Evolutionary conservation across 2,113 vertebrate species (phyloP), one percentile per base, ranked within the genome.

Genomic region (Todiramphus chloris): DNA sequence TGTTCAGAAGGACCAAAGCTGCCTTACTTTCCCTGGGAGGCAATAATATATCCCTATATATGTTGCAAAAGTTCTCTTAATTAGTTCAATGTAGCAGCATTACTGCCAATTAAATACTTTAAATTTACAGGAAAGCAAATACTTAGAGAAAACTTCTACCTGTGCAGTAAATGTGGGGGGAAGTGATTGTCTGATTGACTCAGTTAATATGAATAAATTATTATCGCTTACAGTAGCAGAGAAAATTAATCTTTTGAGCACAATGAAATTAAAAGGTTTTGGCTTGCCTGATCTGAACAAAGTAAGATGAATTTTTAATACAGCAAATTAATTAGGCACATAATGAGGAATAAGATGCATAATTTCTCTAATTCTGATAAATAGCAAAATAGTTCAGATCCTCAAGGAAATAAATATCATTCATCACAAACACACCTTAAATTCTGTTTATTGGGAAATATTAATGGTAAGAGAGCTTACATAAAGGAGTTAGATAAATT

Each of bases 231-330:
- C 25, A 85, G 59, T 90, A 85, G n/a, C 79, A 91, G 72, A 95
- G 88, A 96, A 69, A 97, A 97, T 96, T 98, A 96, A 96, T 97
- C 97, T 97, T 98, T 94, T 91, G 79, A 88, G 59, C 72, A 97
- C 76, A 96, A 96, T 95, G 60, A 97, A 98, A 98, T 97, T 96
- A 97, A 97, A 97, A 96, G 87, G 79, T 95, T 97, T 97, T 97
- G 93, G 91, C 75, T 97, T 95, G 69, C 96, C n/a, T 96, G 89
- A 96, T 96, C 83, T 86, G 92, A 97, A 93, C 89, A 97, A 97
- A 97, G 94, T 97, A 97, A 97, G 96, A 98, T 98, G 80, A 98
- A 98, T 98, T 98, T 98, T 97, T 98, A 98, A 98, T 98, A 97
- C 66, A 97, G 78, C 74, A 96, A 98, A 98, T 98, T 98, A 98